phyloP scores from a whole-genome alignment of 2,888 invertebrate genomes.

The Didymodactylos carnosus region DNA sequence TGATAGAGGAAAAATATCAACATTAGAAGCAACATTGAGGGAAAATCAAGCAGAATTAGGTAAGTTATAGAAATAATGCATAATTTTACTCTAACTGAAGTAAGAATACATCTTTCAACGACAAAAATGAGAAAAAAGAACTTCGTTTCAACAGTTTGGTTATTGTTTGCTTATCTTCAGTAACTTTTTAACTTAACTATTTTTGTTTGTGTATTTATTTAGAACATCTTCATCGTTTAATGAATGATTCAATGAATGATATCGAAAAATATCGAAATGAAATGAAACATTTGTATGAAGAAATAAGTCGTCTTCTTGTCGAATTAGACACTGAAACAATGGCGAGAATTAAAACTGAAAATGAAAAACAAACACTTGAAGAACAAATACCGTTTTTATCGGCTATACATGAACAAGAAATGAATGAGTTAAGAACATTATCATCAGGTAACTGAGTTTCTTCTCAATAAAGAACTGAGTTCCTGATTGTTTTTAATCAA shows the following conservation, averaged over 20 bases:
- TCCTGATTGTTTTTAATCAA: too few species aligned
- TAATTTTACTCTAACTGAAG: too few species aligned
- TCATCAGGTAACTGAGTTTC: too few species aligned
- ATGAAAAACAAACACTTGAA: constrained; percentile 15
- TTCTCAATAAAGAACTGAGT: too few species aligned
- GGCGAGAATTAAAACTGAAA: constrained; percentile 8
- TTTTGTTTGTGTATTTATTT: too few species aligned
- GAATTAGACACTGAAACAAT: constrained; percentile 14
- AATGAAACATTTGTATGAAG: constrained; percentile 11
- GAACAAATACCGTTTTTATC: constrained; percentile 14
- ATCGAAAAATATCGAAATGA: constrained; percentile 13
- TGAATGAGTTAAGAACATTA: constrained; percentile 11
- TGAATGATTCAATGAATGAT: constrained; percentile 10
- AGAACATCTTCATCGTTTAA: constrained; percentile 6
- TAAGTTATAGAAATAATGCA: too few species aligned
- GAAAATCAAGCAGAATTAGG: constrained; percentile 13
- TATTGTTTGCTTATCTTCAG: too few species aligned
- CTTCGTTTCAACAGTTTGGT: too few species aligned
- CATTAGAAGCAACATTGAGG: neutral
- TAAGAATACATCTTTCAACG: too few species aligned
- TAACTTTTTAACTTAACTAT: too few species aligned
- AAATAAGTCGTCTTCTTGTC: constrained; percentile 6
- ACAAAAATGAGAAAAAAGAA: too few species aligned
- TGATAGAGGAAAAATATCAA: constrained; percentile 7
- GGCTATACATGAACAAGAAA: constrained; percentile 14